Conservation (phyloP, 2,888 invertebrate species). For the Synanthedon andrenaeformis region DNA sequence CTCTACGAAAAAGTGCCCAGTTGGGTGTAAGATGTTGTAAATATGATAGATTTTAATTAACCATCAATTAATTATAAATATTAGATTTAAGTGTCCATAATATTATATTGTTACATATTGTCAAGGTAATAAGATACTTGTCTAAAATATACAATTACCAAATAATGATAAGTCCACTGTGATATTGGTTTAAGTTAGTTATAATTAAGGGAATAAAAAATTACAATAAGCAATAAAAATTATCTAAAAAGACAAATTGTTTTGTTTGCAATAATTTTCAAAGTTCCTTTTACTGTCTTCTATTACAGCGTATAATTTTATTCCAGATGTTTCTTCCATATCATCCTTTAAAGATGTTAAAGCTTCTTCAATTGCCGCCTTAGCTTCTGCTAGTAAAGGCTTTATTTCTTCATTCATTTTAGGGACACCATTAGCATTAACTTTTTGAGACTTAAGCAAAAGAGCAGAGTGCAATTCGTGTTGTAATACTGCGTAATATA, state of each 20-base stretch:
- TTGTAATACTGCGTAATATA: slow-evolving; percentile 83
- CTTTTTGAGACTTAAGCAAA: slow-evolving; percentile 56
- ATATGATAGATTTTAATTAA: too few species aligned
- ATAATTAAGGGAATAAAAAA: slow-evolving; percentile 7
- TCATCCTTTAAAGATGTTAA: slow-evolving; percentile 61
- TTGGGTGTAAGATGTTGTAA: too few species aligned
- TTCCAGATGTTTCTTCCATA: slow-evolving; percentile 63
- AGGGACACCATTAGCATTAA: slow-evolving; percentile 30
- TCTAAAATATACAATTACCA: too few species aligned
- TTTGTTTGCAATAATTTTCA: slow-evolving; percentile 57
- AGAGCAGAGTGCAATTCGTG: slow-evolving; percentile 76
- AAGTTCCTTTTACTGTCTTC: slow-evolving; percentile 58
- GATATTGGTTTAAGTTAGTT: slow-evolving; percentile 20
- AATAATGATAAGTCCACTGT: slow-evolving; percentile 24
- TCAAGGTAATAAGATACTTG: too few species aligned
- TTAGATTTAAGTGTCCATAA: too few species aligned
- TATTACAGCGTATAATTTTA: slow-evolving; percentile 60
- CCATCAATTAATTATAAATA: too few species aligned
- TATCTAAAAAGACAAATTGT: slow-evolving; percentile 21
- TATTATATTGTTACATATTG: too few species aligned
- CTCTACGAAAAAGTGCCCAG: too few species aligned
- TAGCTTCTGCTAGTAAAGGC: slow-evolving; percentile 52
- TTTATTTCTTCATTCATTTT: slow-evolving; percentile 45
- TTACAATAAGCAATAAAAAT: slow-evolving; percentile 7
- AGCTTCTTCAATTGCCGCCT: slow-evolving; percentile 48